phyloP scores from a whole-genome alignment of 1,140 invertebrate genomes.

The Meloidogyne floridensis region DNA sequence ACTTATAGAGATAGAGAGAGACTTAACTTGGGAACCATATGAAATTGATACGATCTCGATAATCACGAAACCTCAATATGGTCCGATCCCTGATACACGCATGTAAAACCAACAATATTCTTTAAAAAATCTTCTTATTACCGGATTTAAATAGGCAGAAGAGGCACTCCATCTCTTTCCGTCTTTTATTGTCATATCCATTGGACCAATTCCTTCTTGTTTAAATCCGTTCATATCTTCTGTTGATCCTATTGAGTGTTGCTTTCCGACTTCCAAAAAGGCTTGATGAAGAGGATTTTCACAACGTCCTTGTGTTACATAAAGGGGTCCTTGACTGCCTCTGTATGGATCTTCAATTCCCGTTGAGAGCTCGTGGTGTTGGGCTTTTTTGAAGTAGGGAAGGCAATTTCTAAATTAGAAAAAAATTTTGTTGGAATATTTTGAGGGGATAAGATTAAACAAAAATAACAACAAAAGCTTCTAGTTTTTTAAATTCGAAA shows the following conservation, averaged over 20 bases:
- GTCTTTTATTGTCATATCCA: constrained; percentile 68
- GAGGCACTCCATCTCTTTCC: constrained; percentile 68
- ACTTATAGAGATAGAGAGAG: too few species aligned
- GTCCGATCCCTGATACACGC: too few species aligned
- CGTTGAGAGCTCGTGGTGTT: constrained; percentile 54
- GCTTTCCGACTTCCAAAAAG: constrained; percentile 53
- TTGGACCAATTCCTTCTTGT: constrained; percentile 68
- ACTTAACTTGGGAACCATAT: too few species aligned
- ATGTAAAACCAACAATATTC: too few species aligned
- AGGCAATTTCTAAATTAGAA: constrained; percentile 66
- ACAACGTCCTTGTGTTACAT: constrained; percentile 67
- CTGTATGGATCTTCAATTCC: constrained; percentile 67
- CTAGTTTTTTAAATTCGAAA: too few species aligned
- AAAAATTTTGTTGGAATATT: too few species aligned
- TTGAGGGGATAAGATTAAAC: too few species aligned
- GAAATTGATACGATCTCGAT: too few species aligned
- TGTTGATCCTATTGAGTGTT: constrained; percentile 68
- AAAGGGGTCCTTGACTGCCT: constrained; percentile 68
- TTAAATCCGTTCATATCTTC: constrained; percentile 70
- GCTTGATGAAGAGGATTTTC: constrained; percentile 67
- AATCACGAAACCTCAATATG: too few species aligned
- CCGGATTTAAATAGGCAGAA: constrained; percentile 64
- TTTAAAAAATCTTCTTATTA: neutral
- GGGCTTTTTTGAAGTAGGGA: constrained; percentile 69
- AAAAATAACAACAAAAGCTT: too few species aligned